A percentile compares a stretch with the other conserved stretches of the same genome.
Evolutionary conservation across 2,113 vertebrate genomes (phyloP).

Genomic region (Lycocorax pyrrhopterus): DNA sequence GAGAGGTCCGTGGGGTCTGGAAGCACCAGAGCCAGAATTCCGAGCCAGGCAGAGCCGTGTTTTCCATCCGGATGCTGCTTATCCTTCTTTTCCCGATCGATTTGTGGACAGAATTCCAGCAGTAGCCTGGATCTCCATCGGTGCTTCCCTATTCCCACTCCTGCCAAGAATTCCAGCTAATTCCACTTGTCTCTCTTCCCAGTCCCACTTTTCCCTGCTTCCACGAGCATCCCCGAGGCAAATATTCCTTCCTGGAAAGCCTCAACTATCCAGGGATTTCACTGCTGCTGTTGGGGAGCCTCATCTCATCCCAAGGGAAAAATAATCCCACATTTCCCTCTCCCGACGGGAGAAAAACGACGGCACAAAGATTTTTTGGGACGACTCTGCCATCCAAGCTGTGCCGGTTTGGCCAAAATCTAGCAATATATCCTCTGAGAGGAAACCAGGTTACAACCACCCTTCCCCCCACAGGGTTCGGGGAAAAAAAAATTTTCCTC

Average conservation of each 20-base stretch:
- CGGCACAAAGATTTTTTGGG: accelerated
- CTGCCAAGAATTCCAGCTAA: not conserved
- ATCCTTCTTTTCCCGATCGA: not conserved
- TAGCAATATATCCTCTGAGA: too few relatives aligned
- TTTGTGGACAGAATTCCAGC: not conserved
- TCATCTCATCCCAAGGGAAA: not conserved
- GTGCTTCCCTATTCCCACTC: not conserved
- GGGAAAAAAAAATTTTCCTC: too few relatives aligned
- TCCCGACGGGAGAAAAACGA: accelerated
- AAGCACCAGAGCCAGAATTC: not conserved
- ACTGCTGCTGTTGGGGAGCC: not conserved
- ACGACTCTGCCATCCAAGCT: not conserved
- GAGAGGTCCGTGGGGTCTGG: accelerated
- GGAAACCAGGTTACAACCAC: too few relatives aligned
- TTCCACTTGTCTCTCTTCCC: not conserved
- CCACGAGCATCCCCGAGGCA: not conserved
- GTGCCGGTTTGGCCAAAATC: too few relatives aligned
- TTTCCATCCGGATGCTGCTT: not conserved
- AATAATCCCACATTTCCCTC: not conserved
- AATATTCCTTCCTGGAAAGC: not conserved
- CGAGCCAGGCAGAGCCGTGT: accelerated
- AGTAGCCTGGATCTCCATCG: not conserved
- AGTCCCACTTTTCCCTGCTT: not conserved
- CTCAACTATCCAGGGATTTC: not conserved
- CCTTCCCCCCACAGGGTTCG: too few relatives aligned